These are phyloP conservation scores for Festucalex cinctus DNA, from an alignment of 2,113 vertebrate species.

Conservation along the genomic window DNA sequence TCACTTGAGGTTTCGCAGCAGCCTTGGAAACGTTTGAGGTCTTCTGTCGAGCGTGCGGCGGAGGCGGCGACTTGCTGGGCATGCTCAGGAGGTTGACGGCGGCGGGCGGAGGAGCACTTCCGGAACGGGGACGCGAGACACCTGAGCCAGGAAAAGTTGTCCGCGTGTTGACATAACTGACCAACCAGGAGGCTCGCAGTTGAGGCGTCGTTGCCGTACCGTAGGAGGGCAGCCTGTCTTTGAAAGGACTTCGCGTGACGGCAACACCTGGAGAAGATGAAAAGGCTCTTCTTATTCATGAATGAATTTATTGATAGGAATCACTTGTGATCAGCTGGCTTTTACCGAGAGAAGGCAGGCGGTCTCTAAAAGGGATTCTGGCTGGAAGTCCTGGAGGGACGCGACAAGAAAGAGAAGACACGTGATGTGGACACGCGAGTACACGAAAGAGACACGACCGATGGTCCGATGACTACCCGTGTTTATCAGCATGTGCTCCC, in stretches of 20 bases:
- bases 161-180: background rate
- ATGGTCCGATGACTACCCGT: background rate
- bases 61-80: slow-evolving; percentile 70
- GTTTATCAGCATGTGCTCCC: background rate
- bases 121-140: slow-evolving; percentile 86
- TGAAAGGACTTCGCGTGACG: slow-evolving; percentile 49
- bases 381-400: slow-evolving; percentile 41
- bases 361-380: slow-evolving; percentile 57
- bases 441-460: too few species aligned
- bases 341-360: slow-evolving; percentile 64
- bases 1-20: background rate
- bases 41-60: slow-evolving; percentile 9
- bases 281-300: background rate
- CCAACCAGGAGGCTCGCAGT: background rate
- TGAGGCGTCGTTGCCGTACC: slow-evolving; percentile 32
- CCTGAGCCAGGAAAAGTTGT: slow-evolving; percentile 62
- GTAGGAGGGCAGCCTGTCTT: slow-evolving; percentile 51
- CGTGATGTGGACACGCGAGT: background rate
- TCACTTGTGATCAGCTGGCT: background rate
- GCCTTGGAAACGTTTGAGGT: slow-evolving; percentile 16
- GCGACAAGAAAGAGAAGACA: slow-evolving; percentile 5
- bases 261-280: slow-evolving; percentile 44
- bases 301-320: background rate
- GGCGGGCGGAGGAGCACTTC: slow-evolving; percentile 86
- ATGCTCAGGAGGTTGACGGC: slow-evolving; percentile 84